A percentile compares a stretch with the other conserved stretches of the same genome.
Conservation (phyloP, 2,888 invertebrate species). For the Drosophila dives region DNA sequence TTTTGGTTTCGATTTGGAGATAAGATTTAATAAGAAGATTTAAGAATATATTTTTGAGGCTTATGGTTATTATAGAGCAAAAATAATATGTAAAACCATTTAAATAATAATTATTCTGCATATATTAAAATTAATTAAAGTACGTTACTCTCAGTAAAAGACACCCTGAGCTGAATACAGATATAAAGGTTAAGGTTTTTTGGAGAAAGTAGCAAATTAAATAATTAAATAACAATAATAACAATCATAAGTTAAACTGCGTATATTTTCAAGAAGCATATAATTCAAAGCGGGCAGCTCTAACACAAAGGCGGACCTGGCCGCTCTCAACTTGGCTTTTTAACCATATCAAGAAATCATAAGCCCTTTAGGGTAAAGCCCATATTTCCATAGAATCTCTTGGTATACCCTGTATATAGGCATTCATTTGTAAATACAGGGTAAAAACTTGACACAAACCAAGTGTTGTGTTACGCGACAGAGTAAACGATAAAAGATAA, state of each 20-base stretch:
- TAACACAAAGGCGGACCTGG: not conserved
- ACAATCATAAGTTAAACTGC: not conserved
- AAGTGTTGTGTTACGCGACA: constrained; percentile 49
- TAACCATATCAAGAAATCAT: not conserved
- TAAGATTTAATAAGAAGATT: too few relatives aligned
- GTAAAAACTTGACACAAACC: constrained; percentile 31
- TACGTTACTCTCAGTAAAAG: not conserved
- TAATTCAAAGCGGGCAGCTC: not conserved
- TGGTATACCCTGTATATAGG: not conserved
- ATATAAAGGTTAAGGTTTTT: not conserved
- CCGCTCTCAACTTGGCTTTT: not conserved
- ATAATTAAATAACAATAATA: not conserved
- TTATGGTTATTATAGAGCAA: not conserved
- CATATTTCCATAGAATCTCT: not conserved
- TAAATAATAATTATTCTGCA: not conserved
- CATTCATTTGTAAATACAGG: not conserved
- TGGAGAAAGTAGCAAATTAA: not conserved
- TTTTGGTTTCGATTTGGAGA: too few relatives aligned
- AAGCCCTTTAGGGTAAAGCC: not conserved
- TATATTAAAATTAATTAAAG: not conserved
- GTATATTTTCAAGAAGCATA: not conserved
- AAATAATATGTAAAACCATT: not conserved
- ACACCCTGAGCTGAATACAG: not conserved
- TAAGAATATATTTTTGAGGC: not conserved
- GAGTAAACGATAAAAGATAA: constrained; percentile 32